These are phyloP conservation scores for Pardosa pseudoannulata DNA, from an alignment of 2,888 invertebrate genomes.

Conservation along the genomic window DNA sequence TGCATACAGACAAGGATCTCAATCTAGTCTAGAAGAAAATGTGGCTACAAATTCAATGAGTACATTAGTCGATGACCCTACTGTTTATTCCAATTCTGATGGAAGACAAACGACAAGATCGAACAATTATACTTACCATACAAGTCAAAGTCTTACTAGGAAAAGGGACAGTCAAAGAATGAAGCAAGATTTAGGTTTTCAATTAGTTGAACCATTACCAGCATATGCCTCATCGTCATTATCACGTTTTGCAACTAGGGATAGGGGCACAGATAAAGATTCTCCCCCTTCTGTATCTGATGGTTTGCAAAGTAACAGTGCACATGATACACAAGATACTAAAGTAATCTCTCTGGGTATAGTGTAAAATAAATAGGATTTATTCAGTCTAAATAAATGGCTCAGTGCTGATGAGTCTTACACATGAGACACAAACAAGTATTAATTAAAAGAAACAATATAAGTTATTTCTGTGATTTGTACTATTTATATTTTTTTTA, in stretches of 20 bases:
- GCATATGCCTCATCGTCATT: slow-evolving; percentile 41
- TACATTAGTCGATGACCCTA: slow-evolving; percentile 9
- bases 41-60: slow-evolving; percentile 3
- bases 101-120: background rate
- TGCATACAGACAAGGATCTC: slow-evolving; percentile 20
- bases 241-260: slow-evolving; percentile 21
- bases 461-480: too few species aligned
- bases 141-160: slow-evolving; percentile 28
- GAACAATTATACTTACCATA: slow-evolving; percentile 42
- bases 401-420: too few species aligned
- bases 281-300: background rate
- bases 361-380: slow-evolving; percentile 24
- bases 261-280: slow-evolving; percentile 8
- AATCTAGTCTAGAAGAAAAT: slow-evolving; percentile 14
- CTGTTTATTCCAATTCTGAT: background rate
- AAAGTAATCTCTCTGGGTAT: slow-evolving; percentile 39
- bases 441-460: too few species aligned
- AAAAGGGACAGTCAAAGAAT: background rate
- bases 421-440: too few species aligned
- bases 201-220: slow-evolving; percentile 43
- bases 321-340: slow-evolving; percentile 3
- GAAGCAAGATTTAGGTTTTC: slow-evolving; percentile 43
- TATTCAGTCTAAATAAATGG: too few species aligned
- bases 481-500: too few species aligned
- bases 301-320: slow-evolving; percentile 6